These are phyloP conservation scores for Gallinago jamesoni DNA, from an alignment of 2,113 vertebrate genomes.

Conservation along the genomic window DNA sequence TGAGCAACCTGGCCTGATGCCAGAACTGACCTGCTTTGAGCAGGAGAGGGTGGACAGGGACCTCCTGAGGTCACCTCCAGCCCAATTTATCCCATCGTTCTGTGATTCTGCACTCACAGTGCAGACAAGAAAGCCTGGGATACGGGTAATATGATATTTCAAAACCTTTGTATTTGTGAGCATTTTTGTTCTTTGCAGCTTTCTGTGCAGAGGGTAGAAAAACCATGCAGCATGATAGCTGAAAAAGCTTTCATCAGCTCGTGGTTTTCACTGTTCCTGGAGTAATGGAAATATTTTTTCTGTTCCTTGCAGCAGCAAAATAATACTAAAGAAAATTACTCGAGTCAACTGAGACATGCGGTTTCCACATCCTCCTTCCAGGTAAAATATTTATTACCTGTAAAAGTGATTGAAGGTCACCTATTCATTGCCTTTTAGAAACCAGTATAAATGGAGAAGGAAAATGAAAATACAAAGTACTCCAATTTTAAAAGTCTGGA, in stretches of 20 bases:
- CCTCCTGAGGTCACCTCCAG: not conserved
- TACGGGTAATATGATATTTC: not conserved
- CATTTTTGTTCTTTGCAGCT: not conserved
- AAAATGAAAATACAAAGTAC: not conserved
- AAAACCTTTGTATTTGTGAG: not conserved
- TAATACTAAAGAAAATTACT: conserved; percentile 15
- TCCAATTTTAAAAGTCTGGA: not conserved
- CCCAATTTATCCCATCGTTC: not conserved
- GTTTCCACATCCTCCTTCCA: not conserved
- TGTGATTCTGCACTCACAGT: not conserved
- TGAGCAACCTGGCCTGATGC: not conserved
- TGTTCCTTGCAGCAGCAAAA: conserved; percentile 9
- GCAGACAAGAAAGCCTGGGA: not conserved
- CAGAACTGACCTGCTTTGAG: not conserved
- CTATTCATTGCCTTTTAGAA: not conserved
- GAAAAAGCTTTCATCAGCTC: not conserved
- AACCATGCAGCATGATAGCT: not conserved
- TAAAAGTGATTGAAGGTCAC: not conserved
- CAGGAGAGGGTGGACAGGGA: not conserved
- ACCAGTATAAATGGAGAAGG: not conserved
- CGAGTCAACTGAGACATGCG: not conserved
- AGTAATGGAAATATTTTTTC: conserved; percentile 22
- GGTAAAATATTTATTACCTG: conserved; percentile 41
- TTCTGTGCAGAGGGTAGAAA: not conserved
- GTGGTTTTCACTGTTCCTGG: not conserved